Conservation (phyloP, 2,797 vertebrate genomes). For the Okamejei kenojei region DNA sequence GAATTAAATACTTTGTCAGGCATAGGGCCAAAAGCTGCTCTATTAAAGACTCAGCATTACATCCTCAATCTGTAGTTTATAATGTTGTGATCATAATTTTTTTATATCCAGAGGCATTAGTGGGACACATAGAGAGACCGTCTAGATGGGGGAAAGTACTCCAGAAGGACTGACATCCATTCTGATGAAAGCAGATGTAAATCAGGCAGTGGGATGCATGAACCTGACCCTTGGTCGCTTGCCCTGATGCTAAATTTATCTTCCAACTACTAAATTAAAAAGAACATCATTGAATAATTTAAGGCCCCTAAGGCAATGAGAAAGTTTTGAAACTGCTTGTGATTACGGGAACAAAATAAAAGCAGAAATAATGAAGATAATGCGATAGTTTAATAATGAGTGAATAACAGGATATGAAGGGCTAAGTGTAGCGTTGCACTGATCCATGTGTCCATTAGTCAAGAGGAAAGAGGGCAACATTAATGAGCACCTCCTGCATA, state of each 20-base stretch:
- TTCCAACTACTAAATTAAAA: not conserved
- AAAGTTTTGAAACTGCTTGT: not conserved
- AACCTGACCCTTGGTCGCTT: not conserved
- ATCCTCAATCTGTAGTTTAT: not conserved
- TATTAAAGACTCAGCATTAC: too few relatives aligned
- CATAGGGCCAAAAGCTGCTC: too few relatives aligned
- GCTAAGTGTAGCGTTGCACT: not conserved
- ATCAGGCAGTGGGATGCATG: not conserved
- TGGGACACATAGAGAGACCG: not conserved
- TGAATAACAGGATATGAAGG: not conserved
- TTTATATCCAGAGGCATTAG: not conserved
- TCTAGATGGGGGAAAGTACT: not conserved
- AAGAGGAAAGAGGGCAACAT: not conserved
- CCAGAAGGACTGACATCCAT: not conserved
- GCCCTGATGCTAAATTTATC: not conserved
- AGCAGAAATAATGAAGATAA: not conserved
- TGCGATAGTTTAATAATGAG: not conserved
- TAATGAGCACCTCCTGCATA: not conserved
- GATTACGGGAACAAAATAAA: slow-evolving; percentile 7
- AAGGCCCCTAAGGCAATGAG: not conserved
- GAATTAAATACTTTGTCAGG: too few relatives aligned
- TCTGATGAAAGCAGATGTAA: not conserved
- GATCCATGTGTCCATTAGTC: not conserved
- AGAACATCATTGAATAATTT: not conserved
- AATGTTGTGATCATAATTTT: not conserved